Evolutionary conservation across 2,888 invertebrate species (phyloP), one percentile per base, ranked within the genome.

Genomic region (Lycaena phlaeas): DNA sequence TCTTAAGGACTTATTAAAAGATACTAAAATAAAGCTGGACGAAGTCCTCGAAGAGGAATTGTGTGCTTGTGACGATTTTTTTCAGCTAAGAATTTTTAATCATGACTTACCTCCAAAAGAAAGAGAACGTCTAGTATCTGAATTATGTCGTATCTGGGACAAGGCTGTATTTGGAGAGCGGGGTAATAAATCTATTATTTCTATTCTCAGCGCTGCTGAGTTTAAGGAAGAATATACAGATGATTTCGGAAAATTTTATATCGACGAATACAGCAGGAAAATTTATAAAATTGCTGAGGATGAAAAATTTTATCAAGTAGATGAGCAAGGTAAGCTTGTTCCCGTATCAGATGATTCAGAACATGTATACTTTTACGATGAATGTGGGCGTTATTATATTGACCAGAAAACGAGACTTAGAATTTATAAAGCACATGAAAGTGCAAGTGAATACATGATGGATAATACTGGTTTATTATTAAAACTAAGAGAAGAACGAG

Each of bases 361-460:
- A 4, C 68, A 75, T 41, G 43, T 81, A 43, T 84, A 71, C 56
- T 82, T 59, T 54, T 84, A 70, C 52, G 84, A 84, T 44, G 75
- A 77, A 49, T 84, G 82, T 52, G 84, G 84, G 4, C 67, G 82
- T 36, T 81, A 84, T 52, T 84, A 57, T 49, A 48, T 74, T 15
- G 71, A 82, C 37, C 26, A 48, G 4, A 65, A 60, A 43, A 68
- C 68, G 14, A 68, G 66, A 48, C 68, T 77, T 50, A 61, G 75
- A 49, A 56, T 79, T 29, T 84, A 84, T 44, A 84, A 78, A 65
- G 73, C 76, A 41, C 65, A 69, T 49, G 62, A 52, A 15, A 62
- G 64, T 44, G 68, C 76, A 3, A 82, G 82, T 52, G 84, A 84
- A 52, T 84, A 75, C 45, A 69, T 78, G 64, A 70, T 84, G 74